Percentiles rank a stretch among this genome's conserved stretches.
Evolutionary conservation across 2,888 invertebrate species (phyloP).

Genomic region (Tachina fera): DNA sequence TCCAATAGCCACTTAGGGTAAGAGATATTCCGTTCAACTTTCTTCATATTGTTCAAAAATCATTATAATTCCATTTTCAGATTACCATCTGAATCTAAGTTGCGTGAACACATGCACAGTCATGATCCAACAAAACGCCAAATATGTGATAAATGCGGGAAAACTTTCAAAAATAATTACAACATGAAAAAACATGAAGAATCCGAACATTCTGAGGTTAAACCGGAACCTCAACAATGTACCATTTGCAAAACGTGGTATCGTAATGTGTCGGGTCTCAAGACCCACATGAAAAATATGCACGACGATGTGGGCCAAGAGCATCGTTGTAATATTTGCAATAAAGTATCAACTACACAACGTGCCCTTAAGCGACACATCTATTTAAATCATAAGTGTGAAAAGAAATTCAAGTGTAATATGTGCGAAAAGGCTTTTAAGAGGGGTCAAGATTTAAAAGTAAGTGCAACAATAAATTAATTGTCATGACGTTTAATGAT

Average conservation of each 20-base stretch:
- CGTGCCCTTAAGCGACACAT: slow-evolving; percentile 80
- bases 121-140: slow-evolving; percentile 79
- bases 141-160: slow-evolving; percentile 80
- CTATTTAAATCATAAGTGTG: slow-evolving; percentile 80
- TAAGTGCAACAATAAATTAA: slow-evolving; percentile 64
- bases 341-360: slow-evolving; percentile 79
- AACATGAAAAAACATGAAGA: slow-evolving; percentile 80
- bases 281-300: slow-evolving; percentile 80
- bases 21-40: slow-evolving; percentile 37
- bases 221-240: slow-evolving; percentile 80
- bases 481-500: neutral
- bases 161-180: slow-evolving; percentile 77
- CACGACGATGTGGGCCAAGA: slow-evolving; percentile 77
- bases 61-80: slow-evolving; percentile 71
- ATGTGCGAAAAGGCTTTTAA: slow-evolving; percentile 82
- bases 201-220: slow-evolving; percentile 79
- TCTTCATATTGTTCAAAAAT: slow-evolving; percentile 11
- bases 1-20: slow-evolving; percentile 67
- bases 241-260: slow-evolving; percentile 81
- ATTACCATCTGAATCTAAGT: slow-evolving; percentile 78
- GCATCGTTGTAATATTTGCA: slow-evolving; percentile 80
- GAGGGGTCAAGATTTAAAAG: slow-evolving; percentile 79
- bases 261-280: slow-evolving; percentile 78
- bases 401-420: slow-evolving; percentile 79
- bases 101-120: slow-evolving; percentile 77